Conservation (phyloP, 1,140 invertebrate species). For the Philotrypesis tridentata region DNA sequence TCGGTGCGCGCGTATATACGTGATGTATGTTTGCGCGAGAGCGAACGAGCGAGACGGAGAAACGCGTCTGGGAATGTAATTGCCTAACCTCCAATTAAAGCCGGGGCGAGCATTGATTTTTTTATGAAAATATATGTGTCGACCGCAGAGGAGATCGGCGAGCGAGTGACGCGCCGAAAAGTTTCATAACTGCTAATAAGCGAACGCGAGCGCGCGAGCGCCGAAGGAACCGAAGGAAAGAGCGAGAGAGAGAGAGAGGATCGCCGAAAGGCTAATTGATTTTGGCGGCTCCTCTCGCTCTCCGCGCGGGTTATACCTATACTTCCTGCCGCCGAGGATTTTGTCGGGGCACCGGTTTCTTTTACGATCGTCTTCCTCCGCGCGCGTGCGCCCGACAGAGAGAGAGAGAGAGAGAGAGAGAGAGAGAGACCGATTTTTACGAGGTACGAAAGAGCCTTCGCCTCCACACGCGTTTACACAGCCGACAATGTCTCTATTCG, state of each 20-base stretch:
- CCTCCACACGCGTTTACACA: slow-evolving; percentile 1
- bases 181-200: slow-evolving; percentile 64
- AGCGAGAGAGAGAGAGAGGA: slow-evolving; percentile 45
- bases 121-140: slow-evolving; percentile 8
- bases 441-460: slow-evolving; percentile 46
- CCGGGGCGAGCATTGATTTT: slow-evolving; percentile 20
- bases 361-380: slow-evolving; percentile 59
- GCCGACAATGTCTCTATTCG: slow-evolving; percentile 45
- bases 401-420: slow-evolving; percentile 26
- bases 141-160: slow-evolving; percentile 26
- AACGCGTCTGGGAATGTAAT: slow-evolving; percentile 12
- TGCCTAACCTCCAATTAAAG: slow-evolving; percentile 33
- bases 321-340: slow-evolving; percentile 58
- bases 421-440: slow-evolving; percentile 50
- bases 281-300: slow-evolving; percentile 59
- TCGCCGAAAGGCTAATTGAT: slow-evolving; percentile 58
- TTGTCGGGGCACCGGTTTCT: slow-evolving; percentile 57
- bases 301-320: slow-evolving; percentile 57
- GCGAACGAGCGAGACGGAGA: not conserved
- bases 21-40: no score
- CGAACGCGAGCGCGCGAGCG: slow-evolving; percentile 53
- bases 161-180: slow-evolving; percentile 50
- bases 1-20: no score
- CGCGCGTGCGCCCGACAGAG: not conserved
- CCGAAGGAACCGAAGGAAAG: not conserved